Conservation (phyloP, 2,797 vertebrate species). For the Austrolebias charrua region DNA sequence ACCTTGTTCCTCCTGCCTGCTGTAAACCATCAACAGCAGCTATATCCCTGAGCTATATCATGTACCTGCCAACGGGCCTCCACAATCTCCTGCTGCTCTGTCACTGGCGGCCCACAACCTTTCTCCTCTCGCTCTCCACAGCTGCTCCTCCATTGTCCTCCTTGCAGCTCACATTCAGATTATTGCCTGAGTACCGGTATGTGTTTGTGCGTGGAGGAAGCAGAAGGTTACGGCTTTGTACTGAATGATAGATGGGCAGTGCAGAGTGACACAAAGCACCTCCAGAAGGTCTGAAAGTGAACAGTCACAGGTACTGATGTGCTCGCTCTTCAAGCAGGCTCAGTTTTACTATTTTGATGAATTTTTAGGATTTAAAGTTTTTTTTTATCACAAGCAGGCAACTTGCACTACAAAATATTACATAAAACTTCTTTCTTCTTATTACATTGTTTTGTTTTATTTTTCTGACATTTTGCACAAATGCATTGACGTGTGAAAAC, state of each 20-base stretch:
- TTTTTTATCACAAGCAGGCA: background rate
- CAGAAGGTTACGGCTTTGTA: slow-evolving; percentile 42
- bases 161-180: slow-evolving; percentile 41
- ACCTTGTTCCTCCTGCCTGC: slow-evolving; percentile 35
- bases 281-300: slow-evolving; percentile 39
- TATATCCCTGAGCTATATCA: slow-evolving; percentile 42
- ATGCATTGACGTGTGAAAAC: slow-evolving; percentile 23
- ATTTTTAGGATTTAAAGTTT: background rate
- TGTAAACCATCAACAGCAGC: slow-evolving; percentile 49
- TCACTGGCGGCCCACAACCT: slow-evolving; percentile 41
- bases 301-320: slow-evolving; percentile 55
- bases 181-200: slow-evolving; percentile 25
- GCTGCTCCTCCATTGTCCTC: slow-evolving; percentile 19
- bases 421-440: background rate
- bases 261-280: slow-evolving; percentile 51
- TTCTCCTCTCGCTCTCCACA: slow-evolving; percentile 44
- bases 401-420: background rate
- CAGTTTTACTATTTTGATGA: background rate
- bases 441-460: background rate
- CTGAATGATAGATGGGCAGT: slow-evolving; percentile 43
- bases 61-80: slow-evolving; percentile 48
- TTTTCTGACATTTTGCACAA: background rate
- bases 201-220: slow-evolving; percentile 10
- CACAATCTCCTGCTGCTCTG: slow-evolving; percentile 12
- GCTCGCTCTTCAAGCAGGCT: slow-evolving; percentile 25